phyloP scores from a whole-genome alignment of 2,888 invertebrate species.

The Catocala fraxini region DNA sequence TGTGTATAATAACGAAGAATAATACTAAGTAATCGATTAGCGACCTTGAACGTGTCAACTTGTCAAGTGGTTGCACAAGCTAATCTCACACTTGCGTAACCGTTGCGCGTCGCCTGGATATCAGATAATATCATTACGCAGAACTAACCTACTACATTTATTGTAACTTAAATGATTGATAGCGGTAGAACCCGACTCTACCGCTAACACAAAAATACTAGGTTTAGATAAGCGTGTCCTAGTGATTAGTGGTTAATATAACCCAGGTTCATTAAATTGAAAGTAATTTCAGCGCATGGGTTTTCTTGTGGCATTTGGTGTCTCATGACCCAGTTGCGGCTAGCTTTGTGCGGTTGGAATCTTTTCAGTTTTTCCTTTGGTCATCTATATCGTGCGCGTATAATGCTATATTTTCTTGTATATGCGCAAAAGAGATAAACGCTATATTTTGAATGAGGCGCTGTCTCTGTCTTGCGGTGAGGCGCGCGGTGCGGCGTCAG shows the following conservation, averaged over 20 bases:
- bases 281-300: too few relatives aligned
- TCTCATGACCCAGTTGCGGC: conserved; percentile 1
- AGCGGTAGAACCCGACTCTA: too few relatives aligned
- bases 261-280: too few relatives aligned
- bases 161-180: too few relatives aligned
- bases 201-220: too few relatives aligned
- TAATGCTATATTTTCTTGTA: conserved; percentile 19
- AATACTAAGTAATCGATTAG: conserved; percentile 2
- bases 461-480: conserved; percentile 33
- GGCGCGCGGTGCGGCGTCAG: conserved; percentile 23
- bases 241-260: too few relatives aligned
- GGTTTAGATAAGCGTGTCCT: too few relatives aligned
- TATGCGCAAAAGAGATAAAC: conserved; percentile 28
- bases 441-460: conserved; percentile 15
- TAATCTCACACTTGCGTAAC: conserved; percentile 19
- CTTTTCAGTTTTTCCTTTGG: conserved; percentile 7
- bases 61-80: conserved; percentile 8
- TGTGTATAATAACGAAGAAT: background rate
- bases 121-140: too few relatives aligned
- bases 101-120: background rate
- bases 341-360: background rate
- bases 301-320: too few relatives aligned
- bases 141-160: too few relatives aligned
- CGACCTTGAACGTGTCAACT: conserved; percentile 36
- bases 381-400: conserved; percentile 19